Conservation (phyloP, 2,888 invertebrate species). For the Pecten maximus region DNA sequence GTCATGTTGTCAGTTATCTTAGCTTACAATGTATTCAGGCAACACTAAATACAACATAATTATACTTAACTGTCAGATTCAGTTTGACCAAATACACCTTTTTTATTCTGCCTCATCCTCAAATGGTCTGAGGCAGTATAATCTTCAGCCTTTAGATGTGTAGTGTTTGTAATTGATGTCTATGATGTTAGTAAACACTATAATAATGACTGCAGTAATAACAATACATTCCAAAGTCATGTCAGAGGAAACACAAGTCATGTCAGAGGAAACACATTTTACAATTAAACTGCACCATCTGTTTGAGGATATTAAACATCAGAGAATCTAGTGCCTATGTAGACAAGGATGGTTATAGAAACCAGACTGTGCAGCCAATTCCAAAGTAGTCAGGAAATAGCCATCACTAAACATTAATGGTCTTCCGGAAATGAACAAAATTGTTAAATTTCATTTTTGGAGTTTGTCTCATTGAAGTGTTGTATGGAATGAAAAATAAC, state of each 20-base stretch:
- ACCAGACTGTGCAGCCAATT: background rate
- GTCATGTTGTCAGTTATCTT: background rate
- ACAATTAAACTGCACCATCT: conserved; percentile 30
- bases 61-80: background rate
- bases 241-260: background rate
- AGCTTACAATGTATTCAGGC: background rate
- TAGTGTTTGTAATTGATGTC: background rate
- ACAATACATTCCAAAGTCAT: conserved; percentile 21
- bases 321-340: background rate
- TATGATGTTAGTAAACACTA: background rate
- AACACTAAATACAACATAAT: background rate
- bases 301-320: background rate
- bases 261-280: background rate
- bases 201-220: background rate
- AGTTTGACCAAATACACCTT: background rate
- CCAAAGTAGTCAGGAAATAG: background rate
- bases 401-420: background rate
- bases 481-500: background rate
- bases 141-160: background rate
- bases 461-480: background rate
- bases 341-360: background rate
- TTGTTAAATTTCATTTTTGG: background rate
- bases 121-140: background rate
- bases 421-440: background rate
- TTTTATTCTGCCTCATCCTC: background rate